These are phyloP conservation scores for Pseudomyrmex pallidus DNA, from an alignment of 1,140 invertebrate genomes.

Conservation along the genomic window DNA sequence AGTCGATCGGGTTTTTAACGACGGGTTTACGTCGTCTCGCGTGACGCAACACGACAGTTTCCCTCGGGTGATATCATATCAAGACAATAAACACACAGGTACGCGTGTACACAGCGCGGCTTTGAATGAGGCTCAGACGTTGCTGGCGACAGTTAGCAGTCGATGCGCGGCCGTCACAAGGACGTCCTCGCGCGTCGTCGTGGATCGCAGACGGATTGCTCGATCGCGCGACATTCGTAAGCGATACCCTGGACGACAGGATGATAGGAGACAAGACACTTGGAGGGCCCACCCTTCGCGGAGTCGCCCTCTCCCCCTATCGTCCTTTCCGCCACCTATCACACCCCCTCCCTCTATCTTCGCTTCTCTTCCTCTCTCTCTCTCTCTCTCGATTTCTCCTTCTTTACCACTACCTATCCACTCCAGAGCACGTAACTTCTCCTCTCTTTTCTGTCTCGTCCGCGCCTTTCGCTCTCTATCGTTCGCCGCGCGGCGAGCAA, in stretches of 20 bases:
- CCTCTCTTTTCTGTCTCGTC: slow-evolving; percentile 47
- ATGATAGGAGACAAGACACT: slow-evolving; percentile 81
- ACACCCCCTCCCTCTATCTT: slow-evolving; percentile 40
- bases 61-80: slow-evolving; percentile 57
- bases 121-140: neutral
- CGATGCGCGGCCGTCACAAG: slow-evolving; percentile 63
- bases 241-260: slow-evolving; percentile 80
- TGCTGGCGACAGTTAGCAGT: neutral
- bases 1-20: slow-evolving; percentile 29
- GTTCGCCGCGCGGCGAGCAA: slow-evolving; percentile 28
- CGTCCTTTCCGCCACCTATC: slow-evolving; percentile 62
- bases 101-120: slow-evolving; percentile 17
- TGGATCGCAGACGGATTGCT: slow-evolving; percentile 76
- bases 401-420: slow-evolving; percentile 32
- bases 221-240: slow-evolving; percentile 82
- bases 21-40: slow-evolving; percentile 19
- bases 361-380: slow-evolving; percentile 33
- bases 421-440: slow-evolving; percentile 55
- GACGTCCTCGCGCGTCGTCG: slow-evolving; percentile 61
- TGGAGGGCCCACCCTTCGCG: slow-evolving; percentile 74
- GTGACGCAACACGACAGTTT: slow-evolving; percentile 51
- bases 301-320: slow-evolving; percentile 68
- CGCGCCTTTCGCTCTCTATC: slow-evolving; percentile 25
- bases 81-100: slow-evolving; percentile 9
- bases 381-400: slow-evolving; percentile 21